Base-by-base conservation (phyloP, 2,113 vertebrate species). In the Lynx canadensis region DNA sequence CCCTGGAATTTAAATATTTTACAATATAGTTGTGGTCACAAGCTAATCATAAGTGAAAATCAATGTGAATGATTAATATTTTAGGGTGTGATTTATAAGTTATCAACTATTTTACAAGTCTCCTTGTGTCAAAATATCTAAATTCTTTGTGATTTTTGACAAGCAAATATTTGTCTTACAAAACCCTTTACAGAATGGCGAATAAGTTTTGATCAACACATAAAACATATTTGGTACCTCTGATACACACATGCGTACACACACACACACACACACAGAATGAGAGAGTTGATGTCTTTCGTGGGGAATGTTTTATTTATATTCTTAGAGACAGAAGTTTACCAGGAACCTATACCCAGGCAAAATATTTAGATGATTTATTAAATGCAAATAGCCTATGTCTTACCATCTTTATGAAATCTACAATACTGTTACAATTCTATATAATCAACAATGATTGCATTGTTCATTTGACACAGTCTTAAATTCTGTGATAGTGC, bases 41-140 rank as follows among this genome's bases (percentile, higher is more conserved):
- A 90, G 83, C 38, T 65, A 79, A 89, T 86, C 41, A 63, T 57
- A 85, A 1, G 15, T 92, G 10, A 92, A 92, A 97, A 84, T 68
- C 36, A 79, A 55, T 73, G 1, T 81, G 41, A 18, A 4, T 33
- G 18, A 68, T 83, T 94, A 48, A 15, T 1, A 82, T 94, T 91
- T 88, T 55, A 71, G 31, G n/a, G 0, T 6, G 50, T 76, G 15
- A 7, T 93, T 95, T 95, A 79, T 38, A 81, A 83, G 5, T 88
- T 85, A 85, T 3, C 19, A 91, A 29, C 11, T 88, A 60, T 73
- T 91, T 96, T 96, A 36, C 5, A 95, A 76, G 8, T 91, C n/a
- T 74, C 13, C 18, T 76, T 73, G 1, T 63, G 16, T 31, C 63
- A 55, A 68, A 79, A 12, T 80, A 29, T 63, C 69, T 83, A 87